phyloP scores from a whole-genome alignment of 2,113 vertebrate genomes.

The Choloepus hoffmanni region DNA sequence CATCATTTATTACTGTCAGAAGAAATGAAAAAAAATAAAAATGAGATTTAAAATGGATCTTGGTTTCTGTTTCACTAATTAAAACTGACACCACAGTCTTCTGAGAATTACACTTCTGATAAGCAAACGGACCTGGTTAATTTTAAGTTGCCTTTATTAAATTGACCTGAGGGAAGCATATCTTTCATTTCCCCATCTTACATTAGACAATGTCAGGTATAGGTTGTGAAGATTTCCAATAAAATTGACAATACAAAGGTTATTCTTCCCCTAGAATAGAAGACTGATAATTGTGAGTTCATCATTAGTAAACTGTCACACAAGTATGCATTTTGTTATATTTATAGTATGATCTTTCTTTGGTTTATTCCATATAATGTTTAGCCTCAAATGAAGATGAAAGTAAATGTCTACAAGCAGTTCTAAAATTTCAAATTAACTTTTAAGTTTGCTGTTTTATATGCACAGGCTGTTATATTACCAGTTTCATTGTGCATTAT shows the following conservation, averaged over 20 bases:
- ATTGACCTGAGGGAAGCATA: conserved; percentile 86
- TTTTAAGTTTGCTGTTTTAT: not conserved
- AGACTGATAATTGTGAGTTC: not conserved
- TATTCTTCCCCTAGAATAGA: not conserved
- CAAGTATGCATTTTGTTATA: not conserved
- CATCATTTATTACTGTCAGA: conserved; percentile 52
- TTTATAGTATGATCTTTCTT: not conserved
- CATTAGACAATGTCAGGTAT: conserved; percentile 84
- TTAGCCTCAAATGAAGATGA: not conserved
- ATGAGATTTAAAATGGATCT: conserved; percentile 87
- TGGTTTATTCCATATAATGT: not conserved
- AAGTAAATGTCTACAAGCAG: not conserved
- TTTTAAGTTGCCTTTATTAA: conserved; percentile 92
- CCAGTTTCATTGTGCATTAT: not conserved
- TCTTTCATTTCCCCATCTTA: conserved; percentile 82
- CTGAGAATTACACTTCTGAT: conserved; percentile 84
- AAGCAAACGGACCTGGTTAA: conserved; percentile 88
- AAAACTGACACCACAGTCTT: conserved; percentile 88
- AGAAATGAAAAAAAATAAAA: conserved; percentile 72
- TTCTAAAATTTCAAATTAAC: not conserved
- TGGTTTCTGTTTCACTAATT: conserved; percentile 90
- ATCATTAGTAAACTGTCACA: not conserved
- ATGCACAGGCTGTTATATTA: not conserved
- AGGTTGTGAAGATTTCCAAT: conserved; percentile 81
- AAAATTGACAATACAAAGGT: conserved; percentile 71